Conservation (phyloP, 2,113 vertebrate genomes). For the Conger conger region DNA sequence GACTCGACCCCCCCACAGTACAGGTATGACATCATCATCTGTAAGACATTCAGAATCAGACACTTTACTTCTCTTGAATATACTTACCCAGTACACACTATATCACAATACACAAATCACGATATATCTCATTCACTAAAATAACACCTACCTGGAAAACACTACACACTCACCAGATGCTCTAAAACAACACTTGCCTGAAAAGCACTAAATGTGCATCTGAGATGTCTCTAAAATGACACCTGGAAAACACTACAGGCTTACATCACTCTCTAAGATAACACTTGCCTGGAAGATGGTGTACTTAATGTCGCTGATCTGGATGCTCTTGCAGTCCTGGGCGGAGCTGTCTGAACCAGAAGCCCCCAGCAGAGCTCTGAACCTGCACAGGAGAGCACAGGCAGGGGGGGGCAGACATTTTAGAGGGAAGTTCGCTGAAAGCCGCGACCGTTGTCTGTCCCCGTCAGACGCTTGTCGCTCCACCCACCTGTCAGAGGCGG, state of each 20-base stretch:
- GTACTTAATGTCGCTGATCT: conserved; percentile 88
- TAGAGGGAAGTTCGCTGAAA: neutral
- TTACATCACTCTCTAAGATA: neutral
- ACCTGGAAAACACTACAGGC: neutral
- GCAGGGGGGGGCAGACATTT: neutral
- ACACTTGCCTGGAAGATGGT: conserved; percentile 83
- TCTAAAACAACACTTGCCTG: too few relatives aligned
- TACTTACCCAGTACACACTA: too few relatives aligned
- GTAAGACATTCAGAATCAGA: conserved; percentile 38
- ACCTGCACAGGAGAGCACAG: conserved; percentile 67
- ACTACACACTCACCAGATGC: too few relatives aligned
- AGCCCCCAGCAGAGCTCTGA: conserved; percentile 85
- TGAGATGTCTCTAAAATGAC: too few relatives aligned
- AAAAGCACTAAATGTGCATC: too few relatives aligned
- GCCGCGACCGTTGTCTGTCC: neutral
- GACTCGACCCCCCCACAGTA: conserved; percentile 91
- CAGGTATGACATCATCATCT: conserved; percentile 98
- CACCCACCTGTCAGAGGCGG: conserved; percentile 88
- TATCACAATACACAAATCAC: too few relatives aligned
- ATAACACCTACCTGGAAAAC: too few relatives aligned
- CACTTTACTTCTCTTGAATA: neutral
- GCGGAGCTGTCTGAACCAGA: conserved; percentile 68
- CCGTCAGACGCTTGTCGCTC: neutral
- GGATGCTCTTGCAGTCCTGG: conserved; percentile 76
- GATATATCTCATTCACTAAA: too few relatives aligned